Evolutionary conservation across 1,140 invertebrate genomes (phyloP).

Genomic region (Meteorus sp.): DNA sequence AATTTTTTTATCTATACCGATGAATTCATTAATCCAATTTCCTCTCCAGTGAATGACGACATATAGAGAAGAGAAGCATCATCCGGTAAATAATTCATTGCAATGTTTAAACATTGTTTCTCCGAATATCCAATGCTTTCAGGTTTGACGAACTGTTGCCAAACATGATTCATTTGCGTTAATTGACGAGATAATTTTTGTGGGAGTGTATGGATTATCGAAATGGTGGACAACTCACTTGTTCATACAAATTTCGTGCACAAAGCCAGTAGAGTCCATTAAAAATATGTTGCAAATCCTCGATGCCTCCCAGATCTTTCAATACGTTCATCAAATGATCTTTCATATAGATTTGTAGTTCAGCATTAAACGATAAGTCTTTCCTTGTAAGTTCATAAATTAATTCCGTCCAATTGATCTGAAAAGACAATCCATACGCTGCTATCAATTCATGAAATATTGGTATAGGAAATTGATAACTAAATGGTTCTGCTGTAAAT

Average conservation of each 20-base stretch:
- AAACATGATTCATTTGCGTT: conserved; percentile 1
- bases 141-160: conserved; percentile 30
- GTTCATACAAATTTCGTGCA: conserved; percentile 36
- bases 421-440: neutral
- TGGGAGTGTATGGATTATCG: neutral
- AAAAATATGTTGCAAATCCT: conserved; percentile 16
- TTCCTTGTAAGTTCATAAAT: conserved; percentile 23
- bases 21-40: conserved; percentile 32
- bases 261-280: conserved; percentile 41
- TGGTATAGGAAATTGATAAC: neutral
- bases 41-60: conserved; percentile 34
- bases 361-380: neutral
- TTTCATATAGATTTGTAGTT: conserved; percentile 36
- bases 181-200: neutral
- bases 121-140: conserved; percentile 24
- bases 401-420: conserved; percentile 37
- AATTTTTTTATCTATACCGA: conserved; percentile 28
- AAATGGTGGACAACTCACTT: too few relatives aligned
- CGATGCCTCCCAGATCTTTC: conserved; percentile 14
- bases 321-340: conserved; percentile 25
- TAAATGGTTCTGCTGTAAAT: conserved; percentile 6
- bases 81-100: conserved; percentile 28
- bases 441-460: neutral
- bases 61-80: conserved; percentile 43
- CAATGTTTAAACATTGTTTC: conserved; percentile 36